Percentiles rank a stretch among this genome's conserved stretches.
Conservation (phyloP, 2,797 vertebrate species). For the Chaetophractus vellerosus region DNA sequence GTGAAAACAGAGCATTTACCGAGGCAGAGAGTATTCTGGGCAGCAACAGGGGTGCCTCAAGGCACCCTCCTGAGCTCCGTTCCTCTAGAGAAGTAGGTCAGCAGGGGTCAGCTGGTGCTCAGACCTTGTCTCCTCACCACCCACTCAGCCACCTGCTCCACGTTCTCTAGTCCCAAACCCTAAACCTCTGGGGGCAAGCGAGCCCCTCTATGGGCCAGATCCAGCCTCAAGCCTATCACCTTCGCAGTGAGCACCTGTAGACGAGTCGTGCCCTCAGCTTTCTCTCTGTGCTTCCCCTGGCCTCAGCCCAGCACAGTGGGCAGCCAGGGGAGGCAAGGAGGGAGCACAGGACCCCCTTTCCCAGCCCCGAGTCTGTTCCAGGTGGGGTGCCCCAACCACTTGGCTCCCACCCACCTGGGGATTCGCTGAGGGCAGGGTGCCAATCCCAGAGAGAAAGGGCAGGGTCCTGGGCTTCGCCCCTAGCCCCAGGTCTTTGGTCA, state of each 20-base stretch:
- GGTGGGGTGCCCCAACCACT: not conserved
- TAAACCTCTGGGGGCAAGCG: not conserved
- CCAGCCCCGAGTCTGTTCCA: not conserved
- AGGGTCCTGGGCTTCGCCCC: not conserved
- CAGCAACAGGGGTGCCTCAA: too few relatives aligned
- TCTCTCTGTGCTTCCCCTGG: too few relatives aligned
- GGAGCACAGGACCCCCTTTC: not conserved
- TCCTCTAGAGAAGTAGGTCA: not conserved
- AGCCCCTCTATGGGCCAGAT: not conserved
- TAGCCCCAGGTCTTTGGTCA: not conserved
- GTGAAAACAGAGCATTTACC: not conserved
- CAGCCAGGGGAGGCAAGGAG: not conserved
- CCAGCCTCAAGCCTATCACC: not conserved
- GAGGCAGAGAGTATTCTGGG: not conserved
- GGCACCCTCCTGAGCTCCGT: not conserved
- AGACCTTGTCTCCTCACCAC: not conserved
- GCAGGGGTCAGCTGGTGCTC: not conserved
- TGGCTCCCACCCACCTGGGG: not conserved
- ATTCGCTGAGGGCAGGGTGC: not conserved
- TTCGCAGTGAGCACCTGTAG: not conserved
- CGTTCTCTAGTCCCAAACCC: not conserved
- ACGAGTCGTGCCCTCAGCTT: rapidly evolving
- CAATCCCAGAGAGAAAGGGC: not conserved
- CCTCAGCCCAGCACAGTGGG: too few relatives aligned
- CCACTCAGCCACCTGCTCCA: not conserved